A percentile compares a stretch with the other conserved stretches of the same genome.
These are phyloP conservation scores for Brenthis daphne DNA, from an alignment of 2,888 invertebrate genomes.

Conservation along the genomic window DNA sequence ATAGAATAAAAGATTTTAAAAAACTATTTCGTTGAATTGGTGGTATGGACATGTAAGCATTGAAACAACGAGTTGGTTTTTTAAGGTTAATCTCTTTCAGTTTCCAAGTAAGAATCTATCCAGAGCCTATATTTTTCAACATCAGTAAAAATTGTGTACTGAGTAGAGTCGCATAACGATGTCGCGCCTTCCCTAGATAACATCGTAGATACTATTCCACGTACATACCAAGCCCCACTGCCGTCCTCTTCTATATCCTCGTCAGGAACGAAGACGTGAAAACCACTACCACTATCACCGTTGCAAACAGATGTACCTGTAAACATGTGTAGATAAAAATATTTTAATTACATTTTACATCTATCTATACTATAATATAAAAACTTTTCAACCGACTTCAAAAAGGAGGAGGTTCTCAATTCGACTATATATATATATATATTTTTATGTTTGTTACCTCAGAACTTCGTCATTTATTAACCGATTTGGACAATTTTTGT, in stretches of 20 bases:
- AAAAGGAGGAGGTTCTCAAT: no score
- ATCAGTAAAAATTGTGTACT: constrained; percentile 73
- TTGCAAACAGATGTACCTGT: constrained; percentile 33
- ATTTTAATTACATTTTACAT: no score
- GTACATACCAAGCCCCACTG: constrained; percentile 51
- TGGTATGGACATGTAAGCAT: no score
- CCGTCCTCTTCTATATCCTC: not conserved
- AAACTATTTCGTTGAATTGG: no score
- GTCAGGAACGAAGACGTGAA: constrained; percentile 28
- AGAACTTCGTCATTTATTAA: no score
- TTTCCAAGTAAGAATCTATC: constrained; percentile 14
- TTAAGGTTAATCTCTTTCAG: not conserved
- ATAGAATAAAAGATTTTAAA: no score
- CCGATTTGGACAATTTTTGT: no score
- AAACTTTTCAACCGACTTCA: no score
- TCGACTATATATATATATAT: no score
- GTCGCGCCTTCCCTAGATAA: constrained; percentile 44
- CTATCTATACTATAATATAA: no score
- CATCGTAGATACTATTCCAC: constrained; percentile 55
- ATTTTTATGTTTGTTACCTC: no score
- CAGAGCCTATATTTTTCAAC: constrained; percentile 46
- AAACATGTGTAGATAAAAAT: not conserved
- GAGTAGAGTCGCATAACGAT: constrained; percentile 61
- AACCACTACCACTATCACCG: constrained; percentile 30
- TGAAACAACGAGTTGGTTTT: no score